phyloP scores from a whole-genome alignment of 2,113 vertebrate genomes.

The Notechis scutatus region DNA sequence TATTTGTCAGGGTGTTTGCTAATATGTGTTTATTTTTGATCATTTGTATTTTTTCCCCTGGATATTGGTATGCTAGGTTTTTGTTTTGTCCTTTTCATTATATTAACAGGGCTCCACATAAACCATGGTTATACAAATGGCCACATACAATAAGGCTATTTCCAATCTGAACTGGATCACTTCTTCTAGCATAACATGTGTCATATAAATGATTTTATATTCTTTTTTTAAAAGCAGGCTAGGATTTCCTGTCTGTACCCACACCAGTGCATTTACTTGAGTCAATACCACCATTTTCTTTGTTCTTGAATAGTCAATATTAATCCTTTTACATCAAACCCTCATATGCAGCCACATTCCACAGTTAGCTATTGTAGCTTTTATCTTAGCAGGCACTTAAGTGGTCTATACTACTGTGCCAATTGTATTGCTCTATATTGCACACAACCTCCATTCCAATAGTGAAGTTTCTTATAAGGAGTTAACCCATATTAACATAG shows the following conservation, averaged over 20 bases:
- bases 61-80: background rate
- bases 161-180: background rate
- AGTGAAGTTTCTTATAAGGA: background rate
- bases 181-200: background rate
- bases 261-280: background rate
- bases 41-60: background rate
- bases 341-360: background rate
- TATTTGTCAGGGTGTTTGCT: background rate
- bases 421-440: background rate
- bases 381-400: background rate
- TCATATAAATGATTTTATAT: no score
- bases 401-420: background rate
- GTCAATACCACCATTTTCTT: background rate
- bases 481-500: background rate
- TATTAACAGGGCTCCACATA: background rate
- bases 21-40: background rate
- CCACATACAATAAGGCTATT: background rate
- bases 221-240: background rate
- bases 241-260: background rate
- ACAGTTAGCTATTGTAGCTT: background rate
- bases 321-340: background rate
- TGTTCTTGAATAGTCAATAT: background rate
- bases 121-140: background rate
- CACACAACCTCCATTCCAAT: background rate
- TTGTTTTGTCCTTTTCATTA: background rate